phyloP scores from a whole-genome alignment of 1,140 invertebrate genomes.

The Hyphantria cunea region DNA sequence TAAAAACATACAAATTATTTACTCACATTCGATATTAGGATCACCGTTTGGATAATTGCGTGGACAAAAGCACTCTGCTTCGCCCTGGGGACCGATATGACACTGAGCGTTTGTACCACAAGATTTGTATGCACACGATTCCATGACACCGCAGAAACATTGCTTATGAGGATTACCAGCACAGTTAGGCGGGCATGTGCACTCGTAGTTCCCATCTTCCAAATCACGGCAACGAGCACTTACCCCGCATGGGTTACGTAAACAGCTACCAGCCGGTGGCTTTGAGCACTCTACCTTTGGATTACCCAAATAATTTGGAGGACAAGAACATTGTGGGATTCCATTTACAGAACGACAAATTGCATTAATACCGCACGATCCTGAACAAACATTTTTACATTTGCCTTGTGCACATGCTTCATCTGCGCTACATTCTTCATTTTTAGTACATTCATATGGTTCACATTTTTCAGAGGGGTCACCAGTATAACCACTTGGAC shows the following conservation, averaged over 20 bases:
- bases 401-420: slow-evolving; percentile 89
- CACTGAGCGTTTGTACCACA: slow-evolving; percentile 94
- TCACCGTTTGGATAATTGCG: slow-evolving; percentile 90
- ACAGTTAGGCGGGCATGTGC: slow-evolving; percentile 90
- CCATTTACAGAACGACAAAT: slow-evolving; percentile 91
- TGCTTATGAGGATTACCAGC: slow-evolving; percentile 90
- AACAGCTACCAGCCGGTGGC: slow-evolving; percentile 85
- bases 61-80: slow-evolving; percentile 92
- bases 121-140: slow-evolving; percentile 87
- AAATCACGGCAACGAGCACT: slow-evolving; percentile 91
- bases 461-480: slow-evolving; percentile 89
- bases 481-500: slow-evolving; percentile 91
- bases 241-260: slow-evolving; percentile 91
- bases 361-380: slow-evolving; percentile 92
- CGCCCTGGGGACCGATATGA: slow-evolving; percentile 83
- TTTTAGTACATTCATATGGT: slow-evolving; percentile 88
- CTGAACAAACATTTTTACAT: slow-evolving; percentile 92
- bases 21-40: slow-evolving; percentile 92
- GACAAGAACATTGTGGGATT: slow-evolving; percentile 91
- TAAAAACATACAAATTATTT: slow-evolving; percentile 31
- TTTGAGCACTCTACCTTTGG: slow-evolving; percentile 89
- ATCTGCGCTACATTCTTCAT: slow-evolving; percentile 90
- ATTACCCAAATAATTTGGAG: slow-evolving; percentile 92
- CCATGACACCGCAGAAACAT: slow-evolving; percentile 87
- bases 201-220: slow-evolving; percentile 87